Evolutionary conservation across 1,140 invertebrate species (phyloP).

Genomic region (Drosophila quadrilineata): DNA sequence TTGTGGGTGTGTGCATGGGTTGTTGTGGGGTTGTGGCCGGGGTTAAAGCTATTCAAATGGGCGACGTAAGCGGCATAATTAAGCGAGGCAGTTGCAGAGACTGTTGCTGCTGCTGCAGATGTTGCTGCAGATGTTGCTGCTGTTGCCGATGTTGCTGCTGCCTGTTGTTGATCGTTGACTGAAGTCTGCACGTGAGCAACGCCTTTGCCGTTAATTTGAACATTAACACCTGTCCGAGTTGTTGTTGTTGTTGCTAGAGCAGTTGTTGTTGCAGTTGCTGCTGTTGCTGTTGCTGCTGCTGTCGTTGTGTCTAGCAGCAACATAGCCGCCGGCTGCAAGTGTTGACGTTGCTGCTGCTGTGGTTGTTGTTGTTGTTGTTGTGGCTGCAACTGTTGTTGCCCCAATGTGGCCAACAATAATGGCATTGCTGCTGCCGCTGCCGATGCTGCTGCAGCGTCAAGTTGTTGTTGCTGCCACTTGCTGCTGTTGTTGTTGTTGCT

Average conservation of each 20-base stretch:
- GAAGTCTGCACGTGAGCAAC: slow-evolving; percentile 46
- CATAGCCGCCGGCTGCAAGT: slow-evolving; percentile 49
- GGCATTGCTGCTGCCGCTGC: slow-evolving; percentile 41
- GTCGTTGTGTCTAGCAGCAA: slow-evolving; percentile 50
- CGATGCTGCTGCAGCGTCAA: slow-evolving; percentile 29
- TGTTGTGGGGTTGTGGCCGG: slow-evolving; percentile 60
- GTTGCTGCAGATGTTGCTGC: too few species aligned
- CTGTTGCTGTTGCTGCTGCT: slow-evolving; percentile 23
- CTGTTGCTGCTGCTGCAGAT: too few species aligned
- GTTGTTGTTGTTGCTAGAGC: slow-evolving; percentile 34
- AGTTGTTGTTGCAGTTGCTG: slow-evolving; percentile 29
- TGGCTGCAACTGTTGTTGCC: slow-evolving; percentile 31
- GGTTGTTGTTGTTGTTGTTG: slow-evolving; percentile 13
- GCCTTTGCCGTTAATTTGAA: slow-evolving; percentile 76
- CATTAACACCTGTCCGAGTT: slow-evolving; percentile 69
- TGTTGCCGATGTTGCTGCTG: too few species aligned
- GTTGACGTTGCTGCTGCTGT: slow-evolving; percentile 62
- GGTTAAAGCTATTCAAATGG: slow-evolving; percentile 77
- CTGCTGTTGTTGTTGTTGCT: slow-evolving; percentile 38
- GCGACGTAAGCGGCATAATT: slow-evolving; percentile 71
- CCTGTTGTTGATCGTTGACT: slow-evolving; percentile 63
- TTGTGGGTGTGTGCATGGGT: slow-evolving; percentile 21
- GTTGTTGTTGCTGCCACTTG: slow-evolving; percentile 27
- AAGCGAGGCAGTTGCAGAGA: too few species aligned
- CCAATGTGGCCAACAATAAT: slow-evolving; percentile 49